Percentiles rank a stretch among this genome's conserved stretches.
These are phyloP conservation scores for Catharus minimus DNA, from an alignment of 2,113 vertebrate species.

Conservation along the genomic window DNA sequence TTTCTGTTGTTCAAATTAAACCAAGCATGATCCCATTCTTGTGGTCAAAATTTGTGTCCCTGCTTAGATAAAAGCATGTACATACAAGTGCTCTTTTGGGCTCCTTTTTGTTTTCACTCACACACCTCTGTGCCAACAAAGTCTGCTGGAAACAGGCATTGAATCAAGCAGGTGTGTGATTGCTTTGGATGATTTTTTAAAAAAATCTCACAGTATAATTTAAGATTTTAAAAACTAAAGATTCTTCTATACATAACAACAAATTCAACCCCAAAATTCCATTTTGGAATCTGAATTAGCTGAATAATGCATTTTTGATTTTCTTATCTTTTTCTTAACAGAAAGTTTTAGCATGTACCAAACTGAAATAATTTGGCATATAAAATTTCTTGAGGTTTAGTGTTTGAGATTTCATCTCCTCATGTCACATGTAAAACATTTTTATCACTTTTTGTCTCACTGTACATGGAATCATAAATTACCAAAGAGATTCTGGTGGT, in stretches of 20 bases:
- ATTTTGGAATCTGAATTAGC: not conserved
- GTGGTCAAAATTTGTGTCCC: constrained; percentile 37
- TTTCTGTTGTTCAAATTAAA: constrained; percentile 41
- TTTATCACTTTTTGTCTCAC: not conserved
- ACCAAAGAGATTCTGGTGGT: not conserved
- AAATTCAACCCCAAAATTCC: not conserved
- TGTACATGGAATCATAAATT: not conserved
- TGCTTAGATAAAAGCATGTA: constrained; percentile 19
- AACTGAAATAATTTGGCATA: not conserved
- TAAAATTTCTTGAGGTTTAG: not conserved
- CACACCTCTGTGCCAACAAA: not conserved
- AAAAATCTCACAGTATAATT: not conserved
- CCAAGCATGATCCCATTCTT: constrained; percentile 24
- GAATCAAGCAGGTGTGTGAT: constrained; percentile 29
- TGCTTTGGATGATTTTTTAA: not conserved
- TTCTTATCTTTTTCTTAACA: not conserved
- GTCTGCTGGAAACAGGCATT: not conserved
- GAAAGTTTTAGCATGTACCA: not conserved
- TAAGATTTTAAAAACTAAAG: not conserved
- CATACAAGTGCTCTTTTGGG: accelerated
- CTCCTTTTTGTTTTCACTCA: not conserved
- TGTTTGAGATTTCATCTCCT: not conserved
- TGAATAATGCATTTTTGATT: not conserved
- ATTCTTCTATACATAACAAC: not conserved
- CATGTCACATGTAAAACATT: not conserved